Evolutionary conservation across 2,113 vertebrate species (phyloP).

Genomic region (Nothocercus nigrocapillus): DNA sequence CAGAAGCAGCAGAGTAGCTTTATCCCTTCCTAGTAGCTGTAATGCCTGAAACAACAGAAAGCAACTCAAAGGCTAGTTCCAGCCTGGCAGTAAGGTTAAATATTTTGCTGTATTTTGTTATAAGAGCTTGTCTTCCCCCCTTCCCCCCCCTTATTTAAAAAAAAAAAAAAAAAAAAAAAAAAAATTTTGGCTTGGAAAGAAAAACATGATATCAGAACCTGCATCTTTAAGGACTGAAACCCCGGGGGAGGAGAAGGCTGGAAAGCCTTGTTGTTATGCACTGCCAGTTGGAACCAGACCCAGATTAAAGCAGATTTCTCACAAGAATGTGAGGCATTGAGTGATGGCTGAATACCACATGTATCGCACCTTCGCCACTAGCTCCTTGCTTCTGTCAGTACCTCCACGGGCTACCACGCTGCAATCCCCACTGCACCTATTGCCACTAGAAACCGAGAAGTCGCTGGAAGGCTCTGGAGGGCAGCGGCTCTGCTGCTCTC

Average conservation of each 20-base stretch:
- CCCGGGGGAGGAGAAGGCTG: slow-evolving; percentile 73
- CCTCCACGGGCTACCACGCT: slow-evolving; percentile 57
- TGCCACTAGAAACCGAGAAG: not conserved
- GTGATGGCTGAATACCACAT: slow-evolving; percentile 74
- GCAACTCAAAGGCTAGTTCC: slow-evolving; percentile 45
- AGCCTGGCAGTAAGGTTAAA: slow-evolving; percentile 62
- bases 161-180: no score
- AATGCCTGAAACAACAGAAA: slow-evolving; percentile 19
- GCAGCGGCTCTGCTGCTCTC: slow-evolving; percentile 14
- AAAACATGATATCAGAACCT: slow-evolving; percentile 72
- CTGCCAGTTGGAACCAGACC: slow-evolving; percentile 74
- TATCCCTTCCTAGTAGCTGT: not conserved
- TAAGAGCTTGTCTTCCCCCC: slow-evolving; percentile 33
- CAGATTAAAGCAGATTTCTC: slow-evolving; percentile 75
- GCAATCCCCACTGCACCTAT: slow-evolving; percentile 44
- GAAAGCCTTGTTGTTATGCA: slow-evolving; percentile 75
- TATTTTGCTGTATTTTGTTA: slow-evolving; percentile 39
- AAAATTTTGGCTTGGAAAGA: slow-evolving; percentile 67
- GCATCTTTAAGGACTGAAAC: slow-evolving; percentile 74
- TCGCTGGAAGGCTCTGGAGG: not conserved
- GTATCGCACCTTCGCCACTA: slow-evolving; percentile 71
- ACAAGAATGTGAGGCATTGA: slow-evolving; percentile 73
- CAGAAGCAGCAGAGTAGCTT: not conserved
- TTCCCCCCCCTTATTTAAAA: not conserved
- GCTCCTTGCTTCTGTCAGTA: slow-evolving; percentile 71